Percentiles rank a stretch among this genome's conserved stretches.
Conservation (phyloP, 2,113 vertebrate genomes). For the Taurulus bubalis region DNA sequence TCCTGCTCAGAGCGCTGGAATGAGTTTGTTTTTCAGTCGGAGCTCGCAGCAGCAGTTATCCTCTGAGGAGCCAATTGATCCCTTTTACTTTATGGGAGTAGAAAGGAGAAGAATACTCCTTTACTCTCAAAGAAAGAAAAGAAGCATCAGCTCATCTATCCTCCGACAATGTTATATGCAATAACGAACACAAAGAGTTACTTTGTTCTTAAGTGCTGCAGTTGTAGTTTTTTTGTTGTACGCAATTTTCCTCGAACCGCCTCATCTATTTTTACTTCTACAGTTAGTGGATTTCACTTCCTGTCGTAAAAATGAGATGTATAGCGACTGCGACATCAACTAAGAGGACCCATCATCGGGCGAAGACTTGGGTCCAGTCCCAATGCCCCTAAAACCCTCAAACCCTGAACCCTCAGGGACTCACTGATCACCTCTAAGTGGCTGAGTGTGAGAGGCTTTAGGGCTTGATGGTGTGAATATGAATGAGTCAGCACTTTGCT, state of each 20-base stretch:
- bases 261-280: neutral
- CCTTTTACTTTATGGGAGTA: slow-evolving; percentile 2
- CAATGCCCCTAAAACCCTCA: too few relatives aligned
- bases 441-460: too few relatives aligned
- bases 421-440: too few relatives aligned
- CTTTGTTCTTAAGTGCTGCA: neutral
- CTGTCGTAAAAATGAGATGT: neutral
- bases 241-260: neutral
- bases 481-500: too few relatives aligned
- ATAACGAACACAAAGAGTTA: neutral
- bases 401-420: too few relatives aligned
- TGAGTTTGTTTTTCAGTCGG: slow-evolving; percentile 25
- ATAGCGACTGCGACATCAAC: neutral
- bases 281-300: neutral
- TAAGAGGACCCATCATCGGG: neutral
- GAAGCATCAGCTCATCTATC: neutral
- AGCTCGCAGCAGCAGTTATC: slow-evolving; percentile 42
- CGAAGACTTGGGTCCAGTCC: too few relatives aligned
- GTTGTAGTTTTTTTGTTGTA: neutral
- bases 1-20: slow-evolving; percentile 27
- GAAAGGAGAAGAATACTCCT: neutral
- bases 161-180: neutral
- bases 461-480: too few relatives aligned
- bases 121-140: neutral
- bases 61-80: slow-evolving; percentile 35